Conservation (phyloP, 2,113 vertebrate species). For the Aspiorhynchus laticeps region DNA sequence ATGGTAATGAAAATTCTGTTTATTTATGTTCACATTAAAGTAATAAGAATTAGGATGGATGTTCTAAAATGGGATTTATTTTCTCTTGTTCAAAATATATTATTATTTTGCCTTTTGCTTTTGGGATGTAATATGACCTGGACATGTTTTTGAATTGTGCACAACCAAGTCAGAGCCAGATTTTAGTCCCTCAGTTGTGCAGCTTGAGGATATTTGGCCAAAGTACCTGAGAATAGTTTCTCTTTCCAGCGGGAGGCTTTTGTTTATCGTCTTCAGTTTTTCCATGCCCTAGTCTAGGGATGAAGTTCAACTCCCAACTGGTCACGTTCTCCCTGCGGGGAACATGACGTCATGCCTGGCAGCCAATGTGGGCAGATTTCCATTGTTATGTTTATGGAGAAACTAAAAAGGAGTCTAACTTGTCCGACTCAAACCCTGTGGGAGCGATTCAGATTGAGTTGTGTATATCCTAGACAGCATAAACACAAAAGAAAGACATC, state of each 20-base stretch:
- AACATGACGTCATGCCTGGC: constrained; percentile 9
- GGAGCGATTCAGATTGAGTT: neutral
- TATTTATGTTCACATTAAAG: neutral
- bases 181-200: neutral
- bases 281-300: neutral
- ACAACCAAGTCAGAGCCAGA: neutral
- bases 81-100: neutral
- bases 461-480: neutral
- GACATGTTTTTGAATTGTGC: neutral
- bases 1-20: neutral
- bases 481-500: neutral
- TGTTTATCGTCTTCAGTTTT: constrained; percentile 5
- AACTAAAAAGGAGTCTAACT: constrained; percentile 24
- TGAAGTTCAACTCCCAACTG: constrained; percentile 29
- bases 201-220: neutral
- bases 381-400: constrained; percentile 36
- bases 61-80: neutral
- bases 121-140: neutral
- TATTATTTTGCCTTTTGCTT: neutral
- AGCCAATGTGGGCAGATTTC: constrained; percentile 20
- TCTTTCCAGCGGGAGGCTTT: neutral
- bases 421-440: neutral
- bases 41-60: neutral
- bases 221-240: neutral
- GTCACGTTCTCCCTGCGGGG: constrained; percentile 1